Percentiles rank a stretch among this genome's conserved stretches.
Evolutionary conservation across 2,888 invertebrate species (phyloP).

Genomic region (Ctena decussata): DNA sequence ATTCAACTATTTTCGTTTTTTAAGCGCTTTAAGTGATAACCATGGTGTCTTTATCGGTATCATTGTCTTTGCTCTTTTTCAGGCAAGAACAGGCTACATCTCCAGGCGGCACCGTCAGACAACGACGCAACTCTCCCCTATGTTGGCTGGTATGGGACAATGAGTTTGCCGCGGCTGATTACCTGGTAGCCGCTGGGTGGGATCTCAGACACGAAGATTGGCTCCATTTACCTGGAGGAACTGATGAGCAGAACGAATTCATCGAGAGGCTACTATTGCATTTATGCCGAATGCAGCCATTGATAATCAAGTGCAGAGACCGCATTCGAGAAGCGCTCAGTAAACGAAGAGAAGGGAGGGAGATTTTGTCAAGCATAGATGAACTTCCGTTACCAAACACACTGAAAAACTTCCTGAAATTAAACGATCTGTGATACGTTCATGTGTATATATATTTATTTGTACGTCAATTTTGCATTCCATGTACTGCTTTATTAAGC

Average conservation of each 20-base stretch:
- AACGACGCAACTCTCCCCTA: conserved; percentile 68
- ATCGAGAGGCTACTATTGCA: not conserved
- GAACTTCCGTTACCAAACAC: not conserved
- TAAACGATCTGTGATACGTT: conserved; percentile 1
- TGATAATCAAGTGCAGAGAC: not conserved
- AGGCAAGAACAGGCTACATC: not conserved
- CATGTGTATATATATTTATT: no score
- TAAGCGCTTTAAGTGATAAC: no score
- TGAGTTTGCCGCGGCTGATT: conserved; percentile 65
- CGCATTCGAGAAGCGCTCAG: not conserved
- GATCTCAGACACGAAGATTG: conserved; percentile 69
- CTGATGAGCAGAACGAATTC: conserved; percentile 45
- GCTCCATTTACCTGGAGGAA: conserved; percentile 70
- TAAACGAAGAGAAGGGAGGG: not conserved
- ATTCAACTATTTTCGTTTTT: no score
- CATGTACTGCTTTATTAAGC: no score
- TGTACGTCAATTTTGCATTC: no score
- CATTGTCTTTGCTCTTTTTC: not conserved
- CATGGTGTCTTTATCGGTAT: no score
- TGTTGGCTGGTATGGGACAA: conserved; percentile 79
- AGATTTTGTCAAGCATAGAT: conserved; percentile 4
- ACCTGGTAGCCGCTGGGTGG: conserved; percentile 80
- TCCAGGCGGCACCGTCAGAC: not conserved
- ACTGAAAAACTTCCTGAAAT: conserved; percentile 1
- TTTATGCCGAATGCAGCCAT: not conserved